These are phyloP conservation scores for Limenitis camilla DNA, from an alignment of 2,888 invertebrate genomes.

Conservation along the genomic window DNA sequence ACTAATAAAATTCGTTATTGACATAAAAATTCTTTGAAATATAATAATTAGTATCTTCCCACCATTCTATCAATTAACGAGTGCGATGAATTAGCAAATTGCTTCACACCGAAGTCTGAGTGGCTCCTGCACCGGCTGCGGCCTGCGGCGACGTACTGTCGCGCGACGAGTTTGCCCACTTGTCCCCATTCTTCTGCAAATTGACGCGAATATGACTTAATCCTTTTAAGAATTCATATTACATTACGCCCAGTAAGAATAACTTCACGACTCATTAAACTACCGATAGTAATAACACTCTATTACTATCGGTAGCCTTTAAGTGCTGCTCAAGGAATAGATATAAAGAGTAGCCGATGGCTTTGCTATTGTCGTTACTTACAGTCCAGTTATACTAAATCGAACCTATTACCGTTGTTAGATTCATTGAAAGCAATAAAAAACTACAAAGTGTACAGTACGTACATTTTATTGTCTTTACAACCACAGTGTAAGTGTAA, in stretches of 20 bases:
- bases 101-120: conserved; percentile 25
- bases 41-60: not conserved
- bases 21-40: too few relatives aligned
- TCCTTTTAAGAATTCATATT: conserved; percentile 57
- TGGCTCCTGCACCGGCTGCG: conserved; percentile 27
- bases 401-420: too few relatives aligned
- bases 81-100: conserved; percentile 31
- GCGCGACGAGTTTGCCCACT: conserved; percentile 59
- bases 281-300: conserved; percentile 21
- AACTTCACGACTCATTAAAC: conserved; percentile 37
- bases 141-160: conserved; percentile 38
- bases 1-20: too few relatives aligned
- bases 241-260: conserved; percentile 44
- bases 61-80: conserved; percentile 33
- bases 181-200: conserved; percentile 63
- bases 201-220: conserved; percentile 60
- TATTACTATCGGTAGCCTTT: conserved; percentile 28
- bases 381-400: too few relatives aligned
- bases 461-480: too few relatives aligned
- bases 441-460: too few relatives aligned
- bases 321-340: conserved; percentile 5
- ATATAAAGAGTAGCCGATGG: too few relatives aligned
- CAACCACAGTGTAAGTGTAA: too few relatives aligned
- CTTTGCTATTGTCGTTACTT: too few relatives aligned
- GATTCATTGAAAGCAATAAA: too few relatives aligned